Evolutionary conservation across 2,113 vertebrate genomes (phyloP), one percentile per base, ranked within the genome.

Genomic region (Thamnaconus septentrionalis): DNA sequence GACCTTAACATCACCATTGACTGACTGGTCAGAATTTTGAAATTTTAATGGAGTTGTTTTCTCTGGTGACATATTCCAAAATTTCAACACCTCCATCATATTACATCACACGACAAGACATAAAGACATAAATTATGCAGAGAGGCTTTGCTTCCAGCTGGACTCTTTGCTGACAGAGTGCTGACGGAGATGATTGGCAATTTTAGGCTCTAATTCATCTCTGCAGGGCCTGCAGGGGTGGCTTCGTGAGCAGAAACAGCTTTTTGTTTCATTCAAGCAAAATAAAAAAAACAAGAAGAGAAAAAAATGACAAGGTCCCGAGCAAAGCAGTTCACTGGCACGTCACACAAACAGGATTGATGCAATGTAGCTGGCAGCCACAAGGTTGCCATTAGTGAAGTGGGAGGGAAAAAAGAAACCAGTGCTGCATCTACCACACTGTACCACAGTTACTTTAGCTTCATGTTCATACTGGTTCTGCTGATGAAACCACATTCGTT

Each of bases 141-240:
- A 56, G 0, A 50, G 71, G 41, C 43, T 31, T 81, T 51, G 69
- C 60, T 59, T 78, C 79, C 55, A 79, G 55, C 64, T 71, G 49
- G 51, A 43, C 61, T 73, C 59, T 48, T 66, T 82, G 44, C 7
- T 7, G 7, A 45, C 66, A 72, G 66, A 64, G 72, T 41, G 60
- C 59, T 71, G 66, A 75, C 56, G 45, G 71, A 66, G 74, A 3
- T 7, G 49, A 73, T 62, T 73, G 71, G 67, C 69, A 74, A 41
- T 66, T 39, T 41, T 64, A 76, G 55, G 70, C 73, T 48, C 55
- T 71, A 61, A 79, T 64, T 76, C 69, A 61, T 73, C 64, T 60
- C 50, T 52, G 47, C 65, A 70, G 59, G 52, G 50, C 61, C 9
- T 59, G 51, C 64, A 53, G 7, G 0, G 4, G 5, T 41, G 43